phyloP scores from a whole-genome alignment of 2,113 vertebrate species.

The Buteo buteo region DNA sequence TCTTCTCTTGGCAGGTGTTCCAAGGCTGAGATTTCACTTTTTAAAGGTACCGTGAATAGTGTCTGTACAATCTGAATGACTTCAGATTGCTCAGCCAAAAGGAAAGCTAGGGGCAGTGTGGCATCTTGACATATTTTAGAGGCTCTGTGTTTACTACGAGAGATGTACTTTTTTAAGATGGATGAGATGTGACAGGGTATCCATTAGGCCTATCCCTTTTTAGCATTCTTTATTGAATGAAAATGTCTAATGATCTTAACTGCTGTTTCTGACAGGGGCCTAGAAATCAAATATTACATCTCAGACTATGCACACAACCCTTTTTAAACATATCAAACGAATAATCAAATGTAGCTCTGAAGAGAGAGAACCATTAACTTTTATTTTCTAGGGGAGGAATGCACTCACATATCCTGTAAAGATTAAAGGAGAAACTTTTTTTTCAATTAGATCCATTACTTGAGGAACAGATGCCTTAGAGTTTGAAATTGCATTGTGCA shows the following conservation, averaged over 20 bases:
- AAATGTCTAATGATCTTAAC: slow-evolving; percentile 1
- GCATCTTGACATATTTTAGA: not conserved
- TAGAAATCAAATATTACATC: slow-evolving; percentile 15
- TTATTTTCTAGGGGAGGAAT: not conserved
- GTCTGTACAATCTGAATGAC: slow-evolving; percentile 15
- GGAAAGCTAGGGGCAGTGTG: not conserved
- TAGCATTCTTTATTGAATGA: slow-evolving; percentile 18
- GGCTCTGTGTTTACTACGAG: not conserved
- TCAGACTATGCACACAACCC: not conserved
- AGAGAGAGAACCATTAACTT: not conserved
- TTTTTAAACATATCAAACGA: not conserved
- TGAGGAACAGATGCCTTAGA: not conserved
- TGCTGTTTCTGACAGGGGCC: not conserved
- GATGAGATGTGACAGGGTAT: not conserved
- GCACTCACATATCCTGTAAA: not conserved
- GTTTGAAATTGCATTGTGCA: not conserved
- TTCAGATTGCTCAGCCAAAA: not conserved
- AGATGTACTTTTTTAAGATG: not conserved
- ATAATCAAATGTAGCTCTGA: not conserved
- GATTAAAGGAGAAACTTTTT: not conserved
- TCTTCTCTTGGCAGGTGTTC: slow-evolving; percentile 41
- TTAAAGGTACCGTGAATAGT: not conserved
- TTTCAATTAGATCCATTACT: slow-evolving; percentile 31
- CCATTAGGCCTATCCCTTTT: slow-evolving; percentile 20
- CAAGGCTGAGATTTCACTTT: slow-evolving; percentile 24